phyloP scores from a whole-genome alignment of 2,888 invertebrate species.

The Dicyrtoma fusca region DNA sequence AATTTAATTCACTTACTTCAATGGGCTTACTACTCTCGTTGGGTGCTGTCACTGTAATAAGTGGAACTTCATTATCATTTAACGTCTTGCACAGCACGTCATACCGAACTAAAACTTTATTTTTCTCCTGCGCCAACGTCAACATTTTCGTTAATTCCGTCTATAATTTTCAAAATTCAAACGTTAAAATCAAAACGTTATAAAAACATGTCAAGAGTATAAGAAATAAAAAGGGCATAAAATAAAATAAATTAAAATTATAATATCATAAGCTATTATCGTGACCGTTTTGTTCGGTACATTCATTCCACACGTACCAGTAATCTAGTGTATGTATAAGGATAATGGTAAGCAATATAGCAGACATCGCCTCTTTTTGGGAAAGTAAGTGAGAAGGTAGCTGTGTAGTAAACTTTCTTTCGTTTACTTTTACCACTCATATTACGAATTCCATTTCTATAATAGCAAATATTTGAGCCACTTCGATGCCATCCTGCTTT shows the following conservation, averaged over 20 bases:
- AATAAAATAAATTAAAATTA: slow-evolving; percentile 54
- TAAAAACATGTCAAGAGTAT: background rate
- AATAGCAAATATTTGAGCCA: slow-evolving; percentile 80
- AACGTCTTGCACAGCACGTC: slow-evolving; percentile 73
- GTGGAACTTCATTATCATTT: slow-evolving; percentile 73
- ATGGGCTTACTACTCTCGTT: slow-evolving; percentile 61
- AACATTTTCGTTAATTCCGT: slow-evolving; percentile 69
- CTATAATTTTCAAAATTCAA: slow-evolving; percentile 59
- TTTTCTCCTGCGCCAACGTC: slow-evolving; percentile 59
- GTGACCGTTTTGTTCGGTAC: too few species aligned
- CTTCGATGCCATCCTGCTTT: slow-evolving; percentile 62
- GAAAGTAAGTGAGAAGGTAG: slow-evolving; percentile 77
- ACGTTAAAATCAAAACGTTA: background rate
- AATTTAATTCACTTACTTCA: slow-evolving; percentile 33
- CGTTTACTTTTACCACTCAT: slow-evolving; percentile 63
- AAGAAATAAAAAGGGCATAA: background rate
- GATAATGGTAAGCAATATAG: slow-evolving; percentile 85
- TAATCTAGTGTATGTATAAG: slow-evolving; percentile 78
- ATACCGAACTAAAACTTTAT: slow-evolving; percentile 67
- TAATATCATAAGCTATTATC: too few species aligned
- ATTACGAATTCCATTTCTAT: slow-evolving; percentile 71
- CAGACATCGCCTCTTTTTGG: slow-evolving; percentile 76
- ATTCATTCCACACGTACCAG: too few species aligned
- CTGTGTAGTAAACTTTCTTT: slow-evolving; percentile 70
- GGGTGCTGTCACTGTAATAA: slow-evolving; percentile 74